phyloP scores from a whole-genome alignment of 2,797 vertebrate species.

The Diplodus sargus region DNA sequence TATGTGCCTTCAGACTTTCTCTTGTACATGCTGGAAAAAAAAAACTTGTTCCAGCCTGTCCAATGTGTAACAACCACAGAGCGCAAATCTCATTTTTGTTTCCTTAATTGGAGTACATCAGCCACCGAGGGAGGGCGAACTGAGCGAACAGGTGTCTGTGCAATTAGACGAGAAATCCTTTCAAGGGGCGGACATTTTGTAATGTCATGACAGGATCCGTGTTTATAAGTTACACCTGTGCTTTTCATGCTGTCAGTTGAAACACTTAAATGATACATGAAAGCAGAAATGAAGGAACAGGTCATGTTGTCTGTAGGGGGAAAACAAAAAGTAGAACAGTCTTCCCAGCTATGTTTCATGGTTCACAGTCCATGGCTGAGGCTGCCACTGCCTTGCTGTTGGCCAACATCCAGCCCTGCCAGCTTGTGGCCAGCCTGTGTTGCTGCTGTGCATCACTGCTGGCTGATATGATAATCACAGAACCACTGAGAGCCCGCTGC shows the following conservation, averaged over 20 bases:
- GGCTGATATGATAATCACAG: slow-evolving; percentile 34
- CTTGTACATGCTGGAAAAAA: slow-evolving; percentile 4
- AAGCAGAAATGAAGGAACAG: background rate
- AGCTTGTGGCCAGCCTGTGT: slow-evolving; percentile 8
- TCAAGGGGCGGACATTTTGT: background rate
- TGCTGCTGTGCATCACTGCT: slow-evolving; percentile 27
- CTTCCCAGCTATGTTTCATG: background rate
- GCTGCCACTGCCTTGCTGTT: slow-evolving; percentile 6
- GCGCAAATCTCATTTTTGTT: background rate
- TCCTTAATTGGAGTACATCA: background rate
- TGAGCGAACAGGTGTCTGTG: background rate
- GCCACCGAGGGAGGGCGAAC: background rate
- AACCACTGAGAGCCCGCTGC: slow-evolving; percentile 9
- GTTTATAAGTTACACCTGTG: background rate
- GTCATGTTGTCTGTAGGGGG: background rate
- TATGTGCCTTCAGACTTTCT: background rate
- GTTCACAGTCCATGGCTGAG: background rate
- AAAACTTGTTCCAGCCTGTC: background rate
- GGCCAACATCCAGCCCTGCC: slow-evolving; percentile 24
- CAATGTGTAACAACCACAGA: slow-evolving; percentile 1
- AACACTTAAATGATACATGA: background rate
- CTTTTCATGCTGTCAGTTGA: background rate
- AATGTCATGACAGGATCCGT: background rate
- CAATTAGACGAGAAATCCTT: background rate
- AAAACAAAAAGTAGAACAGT: background rate